Percentiles rank a stretch among this genome's conserved stretches.
These are phyloP conservation scores for Thalassoma bifasciatum DNA, from an alignment of 2,113 vertebrate species.

Conservation along the genomic window DNA sequence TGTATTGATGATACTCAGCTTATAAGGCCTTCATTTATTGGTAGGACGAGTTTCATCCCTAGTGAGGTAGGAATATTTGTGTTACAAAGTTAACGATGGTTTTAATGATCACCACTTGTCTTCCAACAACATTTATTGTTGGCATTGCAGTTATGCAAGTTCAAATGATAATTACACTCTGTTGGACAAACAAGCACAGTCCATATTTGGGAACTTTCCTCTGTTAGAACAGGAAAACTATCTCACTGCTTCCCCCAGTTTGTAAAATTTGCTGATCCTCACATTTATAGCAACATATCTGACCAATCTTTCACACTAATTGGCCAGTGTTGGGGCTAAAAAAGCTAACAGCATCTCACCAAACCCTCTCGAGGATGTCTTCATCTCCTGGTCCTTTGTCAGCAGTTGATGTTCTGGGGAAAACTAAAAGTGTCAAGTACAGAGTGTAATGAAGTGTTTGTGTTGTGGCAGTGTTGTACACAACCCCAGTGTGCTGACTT, in stretches of 20 bases:
- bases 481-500: neutral
- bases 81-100: too few relatives aligned
- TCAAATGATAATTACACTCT: neutral
- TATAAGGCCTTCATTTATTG: too few relatives aligned
- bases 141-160: neutral
- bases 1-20: too few relatives aligned
- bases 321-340: neutral
- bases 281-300: neutral
- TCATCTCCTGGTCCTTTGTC: neutral
- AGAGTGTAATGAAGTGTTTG: neutral
- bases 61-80: too few relatives aligned
- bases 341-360: neutral
- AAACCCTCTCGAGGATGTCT: neutral
- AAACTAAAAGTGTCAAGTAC: neutral
- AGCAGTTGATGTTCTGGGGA: neutral
- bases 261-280: neutral
- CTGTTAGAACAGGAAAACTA: neutral
- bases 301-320: neutral
- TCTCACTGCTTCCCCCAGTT: neutral
- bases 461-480: neutral
- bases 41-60: too few relatives aligned
- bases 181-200: neutral
- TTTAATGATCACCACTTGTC: neutral
- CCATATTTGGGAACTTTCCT: too few relatives aligned
- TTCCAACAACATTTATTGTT: too few relatives aligned